These are phyloP conservation scores for Heterodera filipjevi DNA, from an alignment of 2,888 invertebrate genomes.

Conservation along the genomic window DNA sequence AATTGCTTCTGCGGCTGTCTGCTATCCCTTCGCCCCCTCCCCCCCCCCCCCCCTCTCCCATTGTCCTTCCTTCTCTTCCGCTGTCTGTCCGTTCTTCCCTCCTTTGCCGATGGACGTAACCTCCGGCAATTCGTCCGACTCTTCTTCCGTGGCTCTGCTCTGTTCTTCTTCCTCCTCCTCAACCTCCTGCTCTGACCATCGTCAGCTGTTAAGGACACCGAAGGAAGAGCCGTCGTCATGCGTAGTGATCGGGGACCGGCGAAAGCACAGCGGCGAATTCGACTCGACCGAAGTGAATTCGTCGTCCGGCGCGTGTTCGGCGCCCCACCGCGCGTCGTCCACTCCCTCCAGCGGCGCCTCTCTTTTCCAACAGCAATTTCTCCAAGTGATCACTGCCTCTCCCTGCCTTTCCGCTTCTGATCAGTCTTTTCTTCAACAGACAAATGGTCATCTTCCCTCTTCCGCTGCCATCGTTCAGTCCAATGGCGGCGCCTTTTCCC, in stretches of 20 bases:
- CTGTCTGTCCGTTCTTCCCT: too few relatives aligned
- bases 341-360: conserved; percentile 9
- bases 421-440: neutral
- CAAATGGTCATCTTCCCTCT: neutral
- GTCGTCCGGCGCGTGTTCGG: conserved; percentile 4
- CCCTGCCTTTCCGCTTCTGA: neutral
- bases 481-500: neutral
- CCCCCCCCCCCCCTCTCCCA: neutral
- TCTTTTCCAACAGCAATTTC: conserved; percentile 4
- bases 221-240: neutral
- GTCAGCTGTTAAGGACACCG: neutral
- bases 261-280: conserved; percentile 7
- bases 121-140: conserved; percentile 2
- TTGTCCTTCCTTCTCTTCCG: neutral
- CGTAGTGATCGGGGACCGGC: neutral
- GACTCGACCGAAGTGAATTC: neutral
- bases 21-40: neutral
- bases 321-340: neutral
- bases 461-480: neutral
- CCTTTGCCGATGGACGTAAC: neutral
- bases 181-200: neutral
- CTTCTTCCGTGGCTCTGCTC: neutral
- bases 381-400: neutral
- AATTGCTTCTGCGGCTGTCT: neutral
- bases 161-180: conserved; percentile 3